Evolutionary conservation across 2,113 vertebrate species (phyloP).

Genomic region (Serilophus lunatus): DNA sequence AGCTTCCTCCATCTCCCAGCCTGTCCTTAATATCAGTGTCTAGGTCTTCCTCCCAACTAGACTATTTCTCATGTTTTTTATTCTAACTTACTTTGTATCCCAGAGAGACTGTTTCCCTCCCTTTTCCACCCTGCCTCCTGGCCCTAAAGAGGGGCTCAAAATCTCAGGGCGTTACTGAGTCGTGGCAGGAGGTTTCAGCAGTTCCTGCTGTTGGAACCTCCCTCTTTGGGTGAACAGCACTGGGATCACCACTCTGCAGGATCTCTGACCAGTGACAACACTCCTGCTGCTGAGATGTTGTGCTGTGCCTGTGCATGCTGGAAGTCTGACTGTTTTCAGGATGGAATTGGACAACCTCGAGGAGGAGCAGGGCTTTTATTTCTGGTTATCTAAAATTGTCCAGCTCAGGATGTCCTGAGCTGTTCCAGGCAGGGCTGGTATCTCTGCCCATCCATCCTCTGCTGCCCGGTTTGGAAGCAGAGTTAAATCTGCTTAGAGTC

Average conservation of each 20-base stretch:
- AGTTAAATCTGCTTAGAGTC: neutral
- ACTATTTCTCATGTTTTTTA: neutral
- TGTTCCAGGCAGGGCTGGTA: neutral
- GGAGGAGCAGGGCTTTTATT: neutral
- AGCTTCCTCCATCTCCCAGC: neutral
- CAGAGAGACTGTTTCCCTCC: neutral
- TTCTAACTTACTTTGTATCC: neutral
- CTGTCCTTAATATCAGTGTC: neutral
- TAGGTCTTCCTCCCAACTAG: neutral
- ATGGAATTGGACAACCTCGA: neutral
- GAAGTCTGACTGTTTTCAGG: neutral
- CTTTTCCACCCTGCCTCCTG: neutral
- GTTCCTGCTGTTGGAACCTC: neutral
- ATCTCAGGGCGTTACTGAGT: neutral
- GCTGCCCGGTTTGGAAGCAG: neutral
- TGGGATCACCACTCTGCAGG: neutral
- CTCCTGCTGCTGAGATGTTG: neutral
- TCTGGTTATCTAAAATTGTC: neutral
- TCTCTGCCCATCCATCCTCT: neutral
- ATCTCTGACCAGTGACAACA: neutral
- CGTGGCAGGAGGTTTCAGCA: neutral
- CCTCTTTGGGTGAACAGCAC: neutral
- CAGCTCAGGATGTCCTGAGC: neutral
- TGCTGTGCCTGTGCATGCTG: neutral
- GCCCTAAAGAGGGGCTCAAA: neutral